Conservation (phyloP, 2,113 vertebrate genomes). For the Donacobius atricapilla region DNA sequence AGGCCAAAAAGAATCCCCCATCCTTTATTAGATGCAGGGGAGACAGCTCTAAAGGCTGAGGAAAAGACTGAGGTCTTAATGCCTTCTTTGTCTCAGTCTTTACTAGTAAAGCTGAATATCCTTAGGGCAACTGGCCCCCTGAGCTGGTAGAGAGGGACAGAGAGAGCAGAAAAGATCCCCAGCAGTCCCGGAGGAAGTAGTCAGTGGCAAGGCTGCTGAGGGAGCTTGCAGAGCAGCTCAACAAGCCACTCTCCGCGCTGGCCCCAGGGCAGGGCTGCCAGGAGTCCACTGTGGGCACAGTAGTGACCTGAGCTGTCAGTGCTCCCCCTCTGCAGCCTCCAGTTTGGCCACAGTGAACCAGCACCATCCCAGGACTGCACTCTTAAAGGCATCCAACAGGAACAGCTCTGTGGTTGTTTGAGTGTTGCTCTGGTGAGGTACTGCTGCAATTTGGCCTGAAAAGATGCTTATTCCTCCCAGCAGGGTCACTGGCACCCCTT, state of each 20-base stretch:
- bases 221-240: not conserved
- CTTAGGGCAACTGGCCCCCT: rapidly evolving
- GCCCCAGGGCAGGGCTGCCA: not conserved
- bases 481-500: not conserved
- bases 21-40: not conserved
- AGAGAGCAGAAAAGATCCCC: not conserved
- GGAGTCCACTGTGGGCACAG: not conserved
- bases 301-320: not conserved
- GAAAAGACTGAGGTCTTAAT: not conserved
- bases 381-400: not conserved
- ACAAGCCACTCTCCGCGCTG: not conserved
- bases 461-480: not conserved
- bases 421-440: not conserved
- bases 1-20: not conserved
- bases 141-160: rapidly evolving
- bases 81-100: not conserved
- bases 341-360: not conserved
- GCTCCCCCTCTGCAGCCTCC: not conserved
- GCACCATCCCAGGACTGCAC: not conserved
- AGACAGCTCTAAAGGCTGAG: not conserved
- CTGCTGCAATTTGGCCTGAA: not conserved
- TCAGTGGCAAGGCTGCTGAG: not conserved
- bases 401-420: not conserved
- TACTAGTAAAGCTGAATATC: not conserved
- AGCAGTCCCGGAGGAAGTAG: not conserved